These are phyloP conservation scores for Choreutis nemorana DNA, from an alignment of 2,888 invertebrate genomes.

Conservation along the genomic window DNA sequence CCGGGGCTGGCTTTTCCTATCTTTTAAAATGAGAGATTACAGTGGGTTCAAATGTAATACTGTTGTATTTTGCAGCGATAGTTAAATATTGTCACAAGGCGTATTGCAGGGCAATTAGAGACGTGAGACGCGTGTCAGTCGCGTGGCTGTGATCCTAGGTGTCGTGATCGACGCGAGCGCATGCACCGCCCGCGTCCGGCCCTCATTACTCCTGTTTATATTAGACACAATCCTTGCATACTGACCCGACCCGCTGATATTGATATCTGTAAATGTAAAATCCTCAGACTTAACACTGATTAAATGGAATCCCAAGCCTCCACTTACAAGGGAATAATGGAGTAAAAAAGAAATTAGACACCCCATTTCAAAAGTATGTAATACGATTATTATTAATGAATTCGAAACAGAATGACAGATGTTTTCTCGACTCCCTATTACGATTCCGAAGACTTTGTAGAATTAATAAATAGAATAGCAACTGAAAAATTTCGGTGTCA, in stretches of 20 bases:
- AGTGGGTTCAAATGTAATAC: constrained; percentile 38
- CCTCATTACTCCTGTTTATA: constrained; percentile 49
- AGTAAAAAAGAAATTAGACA: constrained; percentile 3
- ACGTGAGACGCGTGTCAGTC: constrained; percentile 55
- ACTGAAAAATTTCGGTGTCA: constrained; percentile 46
- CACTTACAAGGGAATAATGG: constrained; percentile 7
- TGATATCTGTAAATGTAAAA: constrained; percentile 31
- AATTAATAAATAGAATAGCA: constrained; percentile 52
- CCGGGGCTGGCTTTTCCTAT: constrained; percentile 58
- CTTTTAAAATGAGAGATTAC: constrained; percentile 66
- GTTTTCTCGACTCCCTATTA: constrained; percentile 21
- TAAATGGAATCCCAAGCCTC: constrained; percentile 8
- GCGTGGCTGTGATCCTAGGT: constrained; percentile 30
- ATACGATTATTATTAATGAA: constrained; percentile 1
- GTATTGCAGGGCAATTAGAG: constrained; percentile 61
- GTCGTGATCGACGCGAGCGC: constrained; percentile 21
- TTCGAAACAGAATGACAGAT: constrained; percentile 20
- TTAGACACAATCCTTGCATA: constrained; percentile 24
- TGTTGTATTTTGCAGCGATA: constrained; percentile 64
- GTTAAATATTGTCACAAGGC: constrained; percentile 63
- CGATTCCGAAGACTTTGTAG: constrained; percentile 25
- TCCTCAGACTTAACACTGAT: constrained; percentile 10
- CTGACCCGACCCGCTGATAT: constrained; percentile 24
- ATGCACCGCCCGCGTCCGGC: constrained; percentile 25
- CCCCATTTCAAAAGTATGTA: constrained; percentile 5